These are phyloP conservation scores for Phylloscopus collybita DNA, from an alignment of 2,797 vertebrate species.

Conservation along the genomic window DNA sequence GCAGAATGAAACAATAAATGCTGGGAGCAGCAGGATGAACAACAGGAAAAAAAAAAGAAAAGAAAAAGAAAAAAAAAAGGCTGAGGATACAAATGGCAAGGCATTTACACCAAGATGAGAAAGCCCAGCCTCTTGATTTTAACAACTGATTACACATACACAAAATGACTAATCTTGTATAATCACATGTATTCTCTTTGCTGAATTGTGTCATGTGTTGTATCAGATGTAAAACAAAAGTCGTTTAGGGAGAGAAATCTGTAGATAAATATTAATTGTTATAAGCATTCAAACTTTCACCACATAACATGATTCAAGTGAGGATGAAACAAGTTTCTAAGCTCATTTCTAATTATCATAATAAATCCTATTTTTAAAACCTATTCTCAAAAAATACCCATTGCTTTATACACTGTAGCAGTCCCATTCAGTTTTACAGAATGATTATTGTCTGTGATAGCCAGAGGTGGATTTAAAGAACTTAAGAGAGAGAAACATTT, in stretches of 20 bases:
- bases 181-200: background rate
- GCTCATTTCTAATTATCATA: background rate
- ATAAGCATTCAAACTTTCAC: background rate
- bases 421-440: background rate
- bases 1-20: background rate
- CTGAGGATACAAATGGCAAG: background rate
- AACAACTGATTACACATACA: background rate
- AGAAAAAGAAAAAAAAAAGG: background rate
- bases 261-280: background rate
- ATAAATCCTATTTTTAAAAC: background rate
- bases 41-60: background rate
- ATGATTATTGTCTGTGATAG: background rate
- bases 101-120: background rate
- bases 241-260: background rate
- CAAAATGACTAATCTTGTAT: background rate
- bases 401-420: background rate
- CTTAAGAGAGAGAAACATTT: slow-evolving; percentile 68
- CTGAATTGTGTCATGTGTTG: background rate
- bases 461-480: slow-evolving; percentile 5
- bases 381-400: background rate
- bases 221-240: background rate
- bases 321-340: background rate
- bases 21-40: background rate
- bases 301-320: background rate
- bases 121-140: background rate